Percentiles rank a stretch among this genome's conserved stretches.
Evolutionary conservation across 2,888 invertebrate genomes (phyloP).

Genomic region (Cremastobaeus sp.): DNA sequence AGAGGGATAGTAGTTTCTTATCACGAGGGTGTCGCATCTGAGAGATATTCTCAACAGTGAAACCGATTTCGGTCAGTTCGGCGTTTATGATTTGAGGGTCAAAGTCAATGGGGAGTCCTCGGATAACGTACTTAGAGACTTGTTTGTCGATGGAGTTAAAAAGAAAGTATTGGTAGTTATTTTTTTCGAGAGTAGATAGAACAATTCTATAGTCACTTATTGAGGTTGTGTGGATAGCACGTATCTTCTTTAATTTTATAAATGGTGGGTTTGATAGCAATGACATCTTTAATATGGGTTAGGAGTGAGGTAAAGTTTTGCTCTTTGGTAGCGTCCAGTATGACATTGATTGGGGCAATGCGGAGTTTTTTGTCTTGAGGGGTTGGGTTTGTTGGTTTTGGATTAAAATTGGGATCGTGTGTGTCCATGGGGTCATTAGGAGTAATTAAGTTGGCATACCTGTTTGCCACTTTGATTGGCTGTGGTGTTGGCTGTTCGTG

Average conservation of each 20-base stretch:
- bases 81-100: background rate
- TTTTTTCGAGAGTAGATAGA: background rate
- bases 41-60: background rate
- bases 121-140: background rate
- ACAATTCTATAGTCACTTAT: background rate
- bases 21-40: background rate
- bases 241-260: background rate
- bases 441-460: too few species aligned
- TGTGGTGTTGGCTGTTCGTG: too few species aligned
- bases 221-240: background rate
- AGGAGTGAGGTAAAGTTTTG: too few species aligned
- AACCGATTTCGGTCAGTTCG: background rate
- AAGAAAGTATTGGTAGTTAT: background rate
- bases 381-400: too few species aligned
- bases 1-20: background rate
- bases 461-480: too few species aligned
- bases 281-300: too few species aligned
- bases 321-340: background rate
- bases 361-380: too few species aligned
- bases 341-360: background rate
- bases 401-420: too few species aligned
- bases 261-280: background rate
- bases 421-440: too few species aligned
- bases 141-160: background rate
- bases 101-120: background rate